These are phyloP conservation scores for Theocolax elegans DNA, from an alignment of 1,140 invertebrate species.

Conservation along the genomic window DNA sequence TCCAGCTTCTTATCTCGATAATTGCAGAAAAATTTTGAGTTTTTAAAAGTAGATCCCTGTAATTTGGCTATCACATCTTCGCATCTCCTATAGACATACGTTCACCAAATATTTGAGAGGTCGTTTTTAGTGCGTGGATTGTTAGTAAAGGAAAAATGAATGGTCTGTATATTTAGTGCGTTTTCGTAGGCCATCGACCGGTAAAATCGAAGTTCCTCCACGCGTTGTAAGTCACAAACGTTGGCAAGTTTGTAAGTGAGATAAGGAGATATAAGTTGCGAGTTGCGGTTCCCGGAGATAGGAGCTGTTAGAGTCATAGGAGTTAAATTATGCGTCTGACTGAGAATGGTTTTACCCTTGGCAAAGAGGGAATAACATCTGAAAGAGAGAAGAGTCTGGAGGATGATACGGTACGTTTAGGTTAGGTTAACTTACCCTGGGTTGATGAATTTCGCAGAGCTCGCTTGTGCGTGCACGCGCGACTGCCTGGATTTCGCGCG, in stretches of 20 bases:
- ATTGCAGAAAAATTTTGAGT: too few relatives aligned
- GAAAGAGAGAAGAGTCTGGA: conserved; percentile 1
- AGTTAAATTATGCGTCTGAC: conserved; percentile 40
- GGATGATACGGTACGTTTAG: background rate
- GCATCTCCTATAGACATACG: too few relatives aligned
- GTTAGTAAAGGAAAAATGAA: too few relatives aligned
- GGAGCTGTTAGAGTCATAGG: background rate
- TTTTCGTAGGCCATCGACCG: too few relatives aligned
- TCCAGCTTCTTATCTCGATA: too few relatives aligned
- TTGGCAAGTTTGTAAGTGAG: conserved; percentile 34
- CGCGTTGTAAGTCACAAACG: too few relatives aligned
- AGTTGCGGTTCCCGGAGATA: conserved; percentile 26
- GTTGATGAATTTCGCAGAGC: conserved; percentile 32
- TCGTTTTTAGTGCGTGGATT: too few relatives aligned
- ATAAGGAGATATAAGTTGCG: conserved; percentile 40
- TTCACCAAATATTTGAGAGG: too few relatives aligned
- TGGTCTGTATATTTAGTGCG: too few relatives aligned
- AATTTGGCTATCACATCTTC: too few relatives aligned
- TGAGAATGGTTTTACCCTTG: conserved; percentile 29
- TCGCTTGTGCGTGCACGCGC: background rate
- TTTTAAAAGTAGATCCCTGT: too few relatives aligned
- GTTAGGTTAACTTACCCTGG: background rate
- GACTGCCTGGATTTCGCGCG: conserved; percentile 4
- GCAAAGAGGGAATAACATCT: background rate
- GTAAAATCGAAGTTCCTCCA: too few relatives aligned